Conservation (phyloP, 92 coral and sea anemone species). For the Bergia puertoricense region DNA sequence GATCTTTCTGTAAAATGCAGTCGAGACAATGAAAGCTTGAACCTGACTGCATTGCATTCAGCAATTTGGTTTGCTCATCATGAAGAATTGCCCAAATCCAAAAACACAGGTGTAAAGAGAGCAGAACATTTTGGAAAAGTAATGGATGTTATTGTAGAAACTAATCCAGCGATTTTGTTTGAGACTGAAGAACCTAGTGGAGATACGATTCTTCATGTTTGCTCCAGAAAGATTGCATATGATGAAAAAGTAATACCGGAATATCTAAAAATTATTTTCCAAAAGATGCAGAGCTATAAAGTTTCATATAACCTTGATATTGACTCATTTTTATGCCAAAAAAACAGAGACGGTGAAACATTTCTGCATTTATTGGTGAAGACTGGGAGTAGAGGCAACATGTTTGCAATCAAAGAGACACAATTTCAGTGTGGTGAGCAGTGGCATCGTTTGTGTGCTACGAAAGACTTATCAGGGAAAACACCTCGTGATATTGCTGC, state of each 20-base stretch:
- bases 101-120: conserved; percentile 10
- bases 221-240: conserved; percentile 7
- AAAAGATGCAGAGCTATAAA: conserved; percentile 31
- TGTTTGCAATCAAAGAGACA: conserved; percentile 17
- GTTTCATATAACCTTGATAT: conserved; percentile 4
- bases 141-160: conserved; percentile 21
- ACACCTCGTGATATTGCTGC: conserved; percentile 35
- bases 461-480: conserved; percentile 16
- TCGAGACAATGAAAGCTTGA: not conserved
- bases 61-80: conserved; percentile 24
- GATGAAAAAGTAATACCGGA: conserved; percentile 24
- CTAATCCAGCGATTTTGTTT: conserved; percentile 9
- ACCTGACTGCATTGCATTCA: conserved; percentile 38
- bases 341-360: conserved; percentile 26
- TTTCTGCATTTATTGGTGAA: conserved; percentile 27
- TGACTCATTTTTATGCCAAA: conserved; percentile 13
- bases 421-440: not conserved
- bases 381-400: conserved; percentile 2
- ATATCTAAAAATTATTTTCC: conserved; percentile 18
- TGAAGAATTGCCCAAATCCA: conserved; percentile 1
- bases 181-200: conserved; percentile 32
- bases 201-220: conserved; percentile 29
- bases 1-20: conserved; percentile 18
- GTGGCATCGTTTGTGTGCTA: conserved; percentile 25
- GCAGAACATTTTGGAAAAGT: conserved; percentile 39